A percentile compares a stretch with the other conserved stretches of the same genome.
phyloP scores from a whole-genome alignment of 2,113 vertebrate species.

The Saiga tatarica region DNA sequence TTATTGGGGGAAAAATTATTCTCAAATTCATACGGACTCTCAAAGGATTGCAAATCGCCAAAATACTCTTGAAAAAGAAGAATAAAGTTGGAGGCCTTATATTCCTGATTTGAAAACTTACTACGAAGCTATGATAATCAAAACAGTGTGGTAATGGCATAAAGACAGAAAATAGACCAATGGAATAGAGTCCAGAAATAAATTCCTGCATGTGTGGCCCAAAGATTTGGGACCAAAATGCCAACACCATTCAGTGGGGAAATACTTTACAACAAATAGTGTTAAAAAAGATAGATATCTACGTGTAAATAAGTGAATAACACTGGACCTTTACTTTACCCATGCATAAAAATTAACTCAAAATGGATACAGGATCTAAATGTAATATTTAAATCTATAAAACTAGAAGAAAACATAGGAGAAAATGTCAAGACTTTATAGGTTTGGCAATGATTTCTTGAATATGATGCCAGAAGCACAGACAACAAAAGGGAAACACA shows the following conservation, averaged over 20 bases:
- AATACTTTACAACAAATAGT: neutral
- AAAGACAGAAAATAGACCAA: neutral
- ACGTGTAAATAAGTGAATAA: neutral
- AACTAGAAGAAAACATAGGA: neutral
- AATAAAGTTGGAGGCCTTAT: neutral
- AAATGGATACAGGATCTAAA: neutral
- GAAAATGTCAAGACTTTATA: neutral
- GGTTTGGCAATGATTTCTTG: neutral
- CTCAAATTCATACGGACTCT: neutral
- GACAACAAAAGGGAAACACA: neutral
- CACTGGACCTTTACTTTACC: neutral
- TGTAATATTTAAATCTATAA: neutral
- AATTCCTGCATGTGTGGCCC: neutral
- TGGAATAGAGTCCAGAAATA: neutral
- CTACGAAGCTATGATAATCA: neutral
- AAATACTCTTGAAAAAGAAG: neutral
- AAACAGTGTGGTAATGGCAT: neutral
- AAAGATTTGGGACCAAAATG: neutral
- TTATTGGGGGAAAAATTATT: neutral
- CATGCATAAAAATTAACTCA: neutral
- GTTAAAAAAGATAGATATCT: neutral
- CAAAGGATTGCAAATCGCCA: neutral
- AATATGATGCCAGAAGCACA: neutral
- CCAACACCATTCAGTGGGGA: neutral
- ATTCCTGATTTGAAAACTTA: conserved; percentile 15